Evolutionary conservation across 2,113 vertebrate species (phyloP).

Genomic region (Asarcornis scutulata): DNA sequence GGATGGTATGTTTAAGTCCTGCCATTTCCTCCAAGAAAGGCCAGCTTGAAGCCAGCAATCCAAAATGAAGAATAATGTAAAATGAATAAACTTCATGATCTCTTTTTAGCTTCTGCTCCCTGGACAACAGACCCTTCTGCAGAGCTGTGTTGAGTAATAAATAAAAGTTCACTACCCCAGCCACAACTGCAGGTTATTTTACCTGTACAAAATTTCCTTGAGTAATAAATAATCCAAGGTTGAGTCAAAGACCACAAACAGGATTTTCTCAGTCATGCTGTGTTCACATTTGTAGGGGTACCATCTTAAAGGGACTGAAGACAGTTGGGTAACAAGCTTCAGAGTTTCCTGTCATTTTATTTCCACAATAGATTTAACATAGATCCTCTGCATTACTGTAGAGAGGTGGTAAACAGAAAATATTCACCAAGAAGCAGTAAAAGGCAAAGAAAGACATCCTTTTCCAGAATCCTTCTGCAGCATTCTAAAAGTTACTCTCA

Average conservation of each 20-base stretch:
- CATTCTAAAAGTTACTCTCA: constrained; percentile 36
- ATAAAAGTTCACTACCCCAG: not conserved
- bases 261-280: not conserved
- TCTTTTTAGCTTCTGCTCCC: not conserved
- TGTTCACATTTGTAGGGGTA: not conserved
- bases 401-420: not conserved
- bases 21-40: not conserved
- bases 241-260: not conserved
- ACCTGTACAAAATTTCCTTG: not conserved
- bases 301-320: not conserved
- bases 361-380: not conserved
- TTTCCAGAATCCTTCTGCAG: not conserved
- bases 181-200: rapidly evolving
- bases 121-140: not conserved
- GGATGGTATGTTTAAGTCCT: not conserved
- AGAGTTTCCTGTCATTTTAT: not conserved
- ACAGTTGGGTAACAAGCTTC: not conserved
- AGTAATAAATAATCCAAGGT: not conserved
- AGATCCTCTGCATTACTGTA: not conserved
- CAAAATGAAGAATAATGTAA: not conserved
- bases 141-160: not conserved
- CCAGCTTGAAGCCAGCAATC: not conserved
- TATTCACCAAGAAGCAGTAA: not conserved
- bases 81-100: not conserved
- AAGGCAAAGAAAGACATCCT: not conserved